Base-by-base conservation (phyloP, 1,140 invertebrate genomes). In the Teleogryllus occipitalis region DNA sequence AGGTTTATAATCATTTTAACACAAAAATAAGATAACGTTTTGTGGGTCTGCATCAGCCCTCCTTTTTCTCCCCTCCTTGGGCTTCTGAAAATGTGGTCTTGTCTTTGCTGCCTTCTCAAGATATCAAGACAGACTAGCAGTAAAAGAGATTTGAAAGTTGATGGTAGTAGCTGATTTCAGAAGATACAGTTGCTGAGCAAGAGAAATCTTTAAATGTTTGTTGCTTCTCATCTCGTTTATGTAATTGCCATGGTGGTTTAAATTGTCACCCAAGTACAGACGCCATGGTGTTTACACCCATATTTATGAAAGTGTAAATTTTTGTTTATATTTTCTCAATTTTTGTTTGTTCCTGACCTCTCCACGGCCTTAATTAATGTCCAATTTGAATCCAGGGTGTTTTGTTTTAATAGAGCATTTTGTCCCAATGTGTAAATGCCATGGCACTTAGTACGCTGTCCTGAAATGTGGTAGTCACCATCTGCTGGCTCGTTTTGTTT, bases 131-230 rank as follows among this genome's bases (percentile, higher is more conserved):
- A 65, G 54, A 65, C 54, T 7, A 65, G 54, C 54, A 14, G 54
- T 65, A 65, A 65, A 65, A 14, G 54, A 65, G 54, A 3, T 65
- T 65, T 65, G 54, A 65, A 65, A 65, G 54, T 14, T 65, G 54
- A 14, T 65, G 54, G 18, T 14, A 14, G 54, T 65, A 18, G 54
- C 54, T 65, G 54, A 65, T 65, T 65, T 65, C 18, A 18, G 54
- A 65, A 65, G 54, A 65, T 65, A 65, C 54, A 65, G 54, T 65
- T 65, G 18, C 54, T 65, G 54, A 65, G 54, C 54, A 65, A 65
- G 54, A 18, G 54, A 65, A 3, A 65, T 65, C 54, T 7, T 10
- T 65, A 14, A 18, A 14, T 14, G 2, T 65, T 65, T 14, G 18
- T 65, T 65, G 54, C 2, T 65, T 65, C 10, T 14, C 10, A 65